phyloP scores from a whole-genome alignment of 2,888 invertebrate species.

The Colostygia pectinataria region DNA sequence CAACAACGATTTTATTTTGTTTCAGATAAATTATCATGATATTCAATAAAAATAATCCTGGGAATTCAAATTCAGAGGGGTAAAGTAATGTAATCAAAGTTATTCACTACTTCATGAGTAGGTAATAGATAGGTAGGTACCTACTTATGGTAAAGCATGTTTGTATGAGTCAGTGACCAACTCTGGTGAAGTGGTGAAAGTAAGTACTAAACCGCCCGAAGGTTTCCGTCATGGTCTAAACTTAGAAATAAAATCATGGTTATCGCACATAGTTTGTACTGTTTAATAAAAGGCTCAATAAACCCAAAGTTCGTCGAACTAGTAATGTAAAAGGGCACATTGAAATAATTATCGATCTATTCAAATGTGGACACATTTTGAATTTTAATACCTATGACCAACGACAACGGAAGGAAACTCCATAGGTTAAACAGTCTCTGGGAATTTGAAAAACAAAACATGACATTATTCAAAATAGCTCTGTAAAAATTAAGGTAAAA shows the following conservation, averaged over 20 bases:
- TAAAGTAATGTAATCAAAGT: neutral
- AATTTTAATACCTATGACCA: constrained; percentile 38
- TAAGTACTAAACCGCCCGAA: too few species aligned
- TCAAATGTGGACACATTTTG: constrained; percentile 30
- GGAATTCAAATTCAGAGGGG: neutral
- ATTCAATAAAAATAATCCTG: neutral
- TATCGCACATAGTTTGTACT: too few species aligned
- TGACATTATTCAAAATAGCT: too few species aligned
- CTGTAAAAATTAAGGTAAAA: too few species aligned
- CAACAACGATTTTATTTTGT: constrained; percentile 1
- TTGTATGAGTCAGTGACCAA: too few species aligned
- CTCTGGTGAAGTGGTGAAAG: too few species aligned
- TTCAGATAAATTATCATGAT: constrained; percentile 6
- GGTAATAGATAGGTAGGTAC: too few species aligned
- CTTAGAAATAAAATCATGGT: too few species aligned
- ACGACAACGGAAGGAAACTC: constrained; percentile 44
- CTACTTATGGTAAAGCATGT: too few species aligned
- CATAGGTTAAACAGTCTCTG: constrained; percentile 41
- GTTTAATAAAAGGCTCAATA: neutral
- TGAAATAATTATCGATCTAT: constrained; percentile 37
- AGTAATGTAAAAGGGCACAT: constrained; percentile 28
- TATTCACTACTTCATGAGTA: too few species aligned
- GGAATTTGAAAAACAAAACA: constrained; percentile 35
- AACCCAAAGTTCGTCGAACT: constrained; percentile 14
- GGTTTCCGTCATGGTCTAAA: too few species aligned